Evolutionary conservation across 2,888 invertebrate species (phyloP), one percentile per base, ranked within the genome.

Genomic region (Chelonus formosanus): DNA sequence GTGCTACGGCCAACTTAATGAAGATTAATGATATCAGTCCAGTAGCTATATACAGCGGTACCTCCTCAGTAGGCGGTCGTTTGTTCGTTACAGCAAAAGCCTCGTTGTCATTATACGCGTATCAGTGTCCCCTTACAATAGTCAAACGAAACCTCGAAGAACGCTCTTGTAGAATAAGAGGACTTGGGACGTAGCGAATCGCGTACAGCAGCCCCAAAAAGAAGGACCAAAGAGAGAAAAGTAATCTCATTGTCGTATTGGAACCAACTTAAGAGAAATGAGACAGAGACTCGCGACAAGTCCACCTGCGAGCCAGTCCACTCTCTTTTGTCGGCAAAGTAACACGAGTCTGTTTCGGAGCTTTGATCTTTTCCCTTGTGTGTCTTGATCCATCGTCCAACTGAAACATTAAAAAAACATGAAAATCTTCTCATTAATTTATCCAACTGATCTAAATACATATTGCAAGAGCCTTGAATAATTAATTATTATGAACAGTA

Each of bases 261-360:
- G 57, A n/a, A 54, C 45, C 64, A 62, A 20, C 34, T 55, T 63
- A 67, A 65, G 69, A 66, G 53, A 67, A 62, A 58, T 62, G 54
- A 55, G 59, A 62, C 58, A 58, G 57, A 65, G 63, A 71, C 71
- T 71, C 68, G 73, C 69, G 73, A 72, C 72, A 72, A 70, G 75
- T 71, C 69, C 75, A 75, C 74, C 75, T 75, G 73, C 75, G 73
- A 71, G 61, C 61, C 45, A 63, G 59, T 69, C 62, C 65, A 70
- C 71, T 73, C 66, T 67, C 75, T 75, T 76, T 75, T 76, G 76
- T 76, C 74, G 76, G 74, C 71, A 69, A 67, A 55, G 67, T 64
- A 65, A 65, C 61, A 61, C 61, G 53, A 67, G 64, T 56, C 70
- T 61, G 61, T 71, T 70, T 72, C 72, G 72, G 69, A 70, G 69